These are phyloP conservation scores for Cydia strobilella DNA, from an alignment of 1,140 invertebrate genomes.

Conservation along the genomic window DNA sequence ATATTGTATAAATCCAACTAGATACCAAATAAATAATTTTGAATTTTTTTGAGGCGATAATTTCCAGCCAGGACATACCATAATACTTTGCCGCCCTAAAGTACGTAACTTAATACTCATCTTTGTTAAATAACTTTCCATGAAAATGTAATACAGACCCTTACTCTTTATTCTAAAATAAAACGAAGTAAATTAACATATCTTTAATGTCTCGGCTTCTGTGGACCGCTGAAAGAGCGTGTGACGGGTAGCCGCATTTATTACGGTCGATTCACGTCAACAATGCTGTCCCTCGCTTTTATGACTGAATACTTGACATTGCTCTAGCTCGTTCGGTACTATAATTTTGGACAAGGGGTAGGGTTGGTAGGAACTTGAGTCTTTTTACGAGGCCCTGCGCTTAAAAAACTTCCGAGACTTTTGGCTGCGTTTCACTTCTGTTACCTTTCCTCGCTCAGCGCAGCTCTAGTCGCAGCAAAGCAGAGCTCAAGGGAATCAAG, in stretches of 20 bases:
- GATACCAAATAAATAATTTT: too few species aligned
- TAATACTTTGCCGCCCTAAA: background rate
- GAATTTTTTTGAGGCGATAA: too few species aligned
- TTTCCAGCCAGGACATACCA: background rate
- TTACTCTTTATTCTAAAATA: background rate
- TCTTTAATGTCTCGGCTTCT: constrained; percentile 8
- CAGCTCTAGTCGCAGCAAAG: too few species aligned
- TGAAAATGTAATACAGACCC: constrained; percentile 2
- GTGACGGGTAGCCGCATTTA: constrained; percentile 3
- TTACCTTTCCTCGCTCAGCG: too few species aligned
- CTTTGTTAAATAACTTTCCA: background rate
- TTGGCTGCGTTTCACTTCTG: too few species aligned
- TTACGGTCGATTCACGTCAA: background rate
- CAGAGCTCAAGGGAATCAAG: too few species aligned
- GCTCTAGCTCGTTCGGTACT: background rate
- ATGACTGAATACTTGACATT: constrained; percentile 20
- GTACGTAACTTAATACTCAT: background rate
- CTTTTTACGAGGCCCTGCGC: too few species aligned
- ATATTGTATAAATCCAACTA: too few species aligned
- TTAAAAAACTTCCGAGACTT: too few species aligned
- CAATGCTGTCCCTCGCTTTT: constrained; percentile 1
- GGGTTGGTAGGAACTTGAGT: too few species aligned
- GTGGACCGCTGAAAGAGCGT: background rate
- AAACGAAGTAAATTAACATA: constrained; percentile 2
- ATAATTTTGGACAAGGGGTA: background rate